Evolutionary conservation across 2,888 invertebrate species (phyloP), one percentile per base, ranked within the genome.

Genomic region (Lepidonotus clava): DNA sequence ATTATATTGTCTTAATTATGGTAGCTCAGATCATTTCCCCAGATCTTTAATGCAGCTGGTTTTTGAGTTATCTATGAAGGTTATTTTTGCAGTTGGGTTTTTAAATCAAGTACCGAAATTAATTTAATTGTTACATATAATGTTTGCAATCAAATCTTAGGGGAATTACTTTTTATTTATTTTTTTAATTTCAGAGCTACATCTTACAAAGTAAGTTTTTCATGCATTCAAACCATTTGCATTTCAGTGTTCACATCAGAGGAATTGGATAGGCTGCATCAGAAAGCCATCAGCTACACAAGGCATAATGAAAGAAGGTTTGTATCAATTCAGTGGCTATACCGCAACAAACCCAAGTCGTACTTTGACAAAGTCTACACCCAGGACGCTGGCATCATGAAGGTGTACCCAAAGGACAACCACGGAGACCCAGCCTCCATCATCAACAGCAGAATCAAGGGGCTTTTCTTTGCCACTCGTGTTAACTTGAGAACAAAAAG

Each of bases 371-470:
- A 24, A 6, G n/a, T 66, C n/a, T 28, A 14, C n/a, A 21, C 6
- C 24, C 6, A 21, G 11, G 11, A 28, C 14, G 32, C 6, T 8
- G 66, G 66, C 8, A n/a, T 66, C 28, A 66, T 66, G 66, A 28
- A 66, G n/a, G 66, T 28, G 14, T 66, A 66, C 28, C 11, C 6
- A 8, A 66, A 66, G 32, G 66, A 66, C 66, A 28, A 66, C 11
- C 6, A 66, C n/a, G 66, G 66, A 6, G 66, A 66, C 66, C 66
- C 11, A 21, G 66, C 24, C 14, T 24, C n/a, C 66, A 21, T 28
- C 66, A 66, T 66, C 6, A 66, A 66, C n/a, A 28, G 24, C n/a
- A 66, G n/a, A 28, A 66, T 66, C 6, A 66, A 66, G n/a, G 66
- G 66, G 14, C 28, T 66, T 24, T 66, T 66, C 28, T 66, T 66